Base-by-base conservation (phyloP, 2,888 invertebrate genomes). In the Trichopoda pennipes region DNA sequence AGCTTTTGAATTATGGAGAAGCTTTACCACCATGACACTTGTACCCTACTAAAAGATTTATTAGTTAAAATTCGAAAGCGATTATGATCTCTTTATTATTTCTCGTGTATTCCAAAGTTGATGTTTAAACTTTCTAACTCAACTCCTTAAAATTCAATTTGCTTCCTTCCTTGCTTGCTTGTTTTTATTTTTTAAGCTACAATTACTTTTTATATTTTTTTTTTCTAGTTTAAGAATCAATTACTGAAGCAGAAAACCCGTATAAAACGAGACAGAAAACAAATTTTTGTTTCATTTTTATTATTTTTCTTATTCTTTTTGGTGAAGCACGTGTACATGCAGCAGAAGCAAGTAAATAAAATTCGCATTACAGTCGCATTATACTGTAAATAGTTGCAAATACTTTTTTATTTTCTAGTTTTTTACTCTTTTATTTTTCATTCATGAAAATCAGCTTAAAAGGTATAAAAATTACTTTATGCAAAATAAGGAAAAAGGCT, bases 381-480 rank as follows among this genome's bases (percentile, higher is more conserved):
- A 64, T 8, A 17, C n/a, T 64, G 64, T 68, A 64, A 72, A 56
- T 12, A 38, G 42, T 75, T 64, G 23, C 51, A 69, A 69, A 23
- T 58, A 68, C 32, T 61, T 21, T 47, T 47, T 19, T 64, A 19
- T 19, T n/a, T 42, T 53, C 28, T 17, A 17, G 23, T 28, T 55
- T 53, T 53, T 28, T 9, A 2, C 4, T 35, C n/a, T 32, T 35
- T 68, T 23, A 16, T 42, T 49, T 55, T 23, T 8, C 35, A 32
- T 70, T 63, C 73, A 69, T 58, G 35, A 72, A 58, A 72, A 80
- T 72, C 61, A 70, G 51, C 76, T 76, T 76, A 72, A 72, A 61
- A 66, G 53, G 56, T 64, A 75, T 70, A 61, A 72, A 70, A 74
- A 69, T 68, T 69, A 56, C 49, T 69, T 61, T 72, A 55, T 69